A percentile compares a stretch with the other conserved stretches of the same genome.
Conservation (phyloP, 1,140 invertebrate species). For the Diprion similis region DNA sequence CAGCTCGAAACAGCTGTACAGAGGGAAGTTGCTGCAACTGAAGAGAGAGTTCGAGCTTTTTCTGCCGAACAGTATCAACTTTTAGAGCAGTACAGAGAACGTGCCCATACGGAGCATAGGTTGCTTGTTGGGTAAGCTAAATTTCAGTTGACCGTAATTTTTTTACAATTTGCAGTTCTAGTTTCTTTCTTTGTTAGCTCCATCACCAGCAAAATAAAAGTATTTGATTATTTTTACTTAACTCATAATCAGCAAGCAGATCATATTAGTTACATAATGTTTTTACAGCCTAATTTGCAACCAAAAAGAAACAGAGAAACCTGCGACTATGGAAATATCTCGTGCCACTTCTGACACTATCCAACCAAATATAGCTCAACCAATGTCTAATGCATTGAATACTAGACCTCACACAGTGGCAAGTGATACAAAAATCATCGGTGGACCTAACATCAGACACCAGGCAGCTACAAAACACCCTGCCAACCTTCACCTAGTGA, state of each 20-base stretch:
- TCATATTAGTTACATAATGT: conserved; percentile 1
- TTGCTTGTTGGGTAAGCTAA: conserved; percentile 53
- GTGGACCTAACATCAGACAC: conserved; percentile 31
- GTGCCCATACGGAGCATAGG: conserved; percentile 60
- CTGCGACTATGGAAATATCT: conserved; percentile 39
- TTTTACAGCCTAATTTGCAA: conserved; percentile 42
- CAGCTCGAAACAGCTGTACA: conserved; percentile 59
- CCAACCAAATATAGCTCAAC: conserved; percentile 37
- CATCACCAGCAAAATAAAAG: neutral
- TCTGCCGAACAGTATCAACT: conserved; percentile 61
- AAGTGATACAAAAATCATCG: conserved; percentile 20
- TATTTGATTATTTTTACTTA: neutral
- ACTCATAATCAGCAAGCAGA: too few relatives aligned
- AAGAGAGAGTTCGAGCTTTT: conserved; percentile 62
- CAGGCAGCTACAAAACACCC: conserved; percentile 31
- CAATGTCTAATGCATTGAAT: conserved; percentile 32
- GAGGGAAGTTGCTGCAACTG: conserved; percentile 54
- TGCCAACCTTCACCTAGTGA: conserved; percentile 34
- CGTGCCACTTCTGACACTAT: conserved; percentile 37
- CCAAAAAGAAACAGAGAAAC: conserved; percentile 33
- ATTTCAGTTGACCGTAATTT: neutral
- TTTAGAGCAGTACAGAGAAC: conserved; percentile 60
- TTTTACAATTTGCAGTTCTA: neutral
- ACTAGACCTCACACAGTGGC: conserved; percentile 20
- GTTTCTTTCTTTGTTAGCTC: neutral